phyloP scores from a whole-genome alignment of 2,888 invertebrate species.

The Thyatira batis region DNA sequence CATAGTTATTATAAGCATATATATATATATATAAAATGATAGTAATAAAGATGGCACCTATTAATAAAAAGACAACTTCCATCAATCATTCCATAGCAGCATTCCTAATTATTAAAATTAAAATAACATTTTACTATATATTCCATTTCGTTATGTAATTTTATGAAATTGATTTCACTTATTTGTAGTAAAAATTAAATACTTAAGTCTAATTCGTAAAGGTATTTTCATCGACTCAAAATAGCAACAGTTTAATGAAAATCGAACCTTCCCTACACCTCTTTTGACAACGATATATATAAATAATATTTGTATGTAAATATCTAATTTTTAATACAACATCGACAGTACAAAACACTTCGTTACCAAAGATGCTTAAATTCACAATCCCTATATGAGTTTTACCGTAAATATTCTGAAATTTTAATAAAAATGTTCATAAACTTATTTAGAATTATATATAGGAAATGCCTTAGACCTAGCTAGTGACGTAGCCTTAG shows the following conservation, averaged over 20 bases:
- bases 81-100: constrained; percentile 1
- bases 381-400: neutral
- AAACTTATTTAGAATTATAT: neutral
- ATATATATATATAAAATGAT: neutral
- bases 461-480: neutral
- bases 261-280: neutral
- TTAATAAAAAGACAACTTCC: neutral
- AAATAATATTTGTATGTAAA: neutral
- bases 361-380: neutral
- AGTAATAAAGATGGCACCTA: neutral
- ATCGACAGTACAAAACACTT: neutral
- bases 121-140: neutral
- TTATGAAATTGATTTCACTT: too few species aligned
- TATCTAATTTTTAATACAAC: neutral
- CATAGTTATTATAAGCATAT: neutral
- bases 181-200: too few species aligned
- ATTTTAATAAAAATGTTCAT: neutral
- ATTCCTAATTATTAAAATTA: constrained; percentile 3
- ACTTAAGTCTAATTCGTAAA: too few species aligned
- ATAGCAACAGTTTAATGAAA: too few species aligned
- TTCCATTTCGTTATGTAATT: neutral
- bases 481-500: neutral
- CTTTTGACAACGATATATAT: neutral
- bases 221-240: too few species aligned
- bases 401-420: neutral